Conservation (phyloP, 2,797 vertebrate species). For the Iguana delicatissima region DNA sequence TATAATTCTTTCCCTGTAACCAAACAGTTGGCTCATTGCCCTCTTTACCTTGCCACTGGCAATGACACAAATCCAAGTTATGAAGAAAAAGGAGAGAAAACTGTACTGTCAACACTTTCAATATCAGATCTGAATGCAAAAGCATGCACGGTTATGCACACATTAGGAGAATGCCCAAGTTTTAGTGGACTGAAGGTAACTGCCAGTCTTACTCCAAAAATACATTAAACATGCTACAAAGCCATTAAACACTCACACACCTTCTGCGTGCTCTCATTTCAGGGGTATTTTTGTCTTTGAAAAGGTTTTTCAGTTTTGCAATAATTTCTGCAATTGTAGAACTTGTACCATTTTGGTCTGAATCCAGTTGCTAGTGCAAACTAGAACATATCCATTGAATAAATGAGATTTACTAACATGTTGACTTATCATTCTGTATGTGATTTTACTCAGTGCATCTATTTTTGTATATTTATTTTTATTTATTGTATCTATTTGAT, state of each 20-base stretch:
- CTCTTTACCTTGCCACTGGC: slow-evolving; percentile 51
- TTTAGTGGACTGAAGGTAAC: slow-evolving; percentile 50
- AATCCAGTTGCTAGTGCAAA: no score
- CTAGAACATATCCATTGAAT: no score
- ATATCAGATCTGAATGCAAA: slow-evolving; percentile 63
- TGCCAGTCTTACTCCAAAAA: slow-evolving; percentile 3
- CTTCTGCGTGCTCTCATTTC: background rate
- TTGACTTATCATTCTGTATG: no score
- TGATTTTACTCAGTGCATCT: no score
- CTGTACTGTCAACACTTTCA: slow-evolving; percentile 55
- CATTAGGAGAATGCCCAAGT: slow-evolving; percentile 59
- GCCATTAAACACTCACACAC: background rate
- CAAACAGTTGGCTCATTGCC: slow-evolving; percentile 20
- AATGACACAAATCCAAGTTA: slow-evolving; percentile 60
- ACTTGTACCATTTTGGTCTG: background rate
- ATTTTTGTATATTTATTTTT: no score
- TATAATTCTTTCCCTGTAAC: slow-evolving; percentile 27
- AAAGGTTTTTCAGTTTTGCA: background rate
- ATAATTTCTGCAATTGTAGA: background rate
- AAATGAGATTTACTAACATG: no score
- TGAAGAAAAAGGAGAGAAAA: slow-evolving; percentile 68
- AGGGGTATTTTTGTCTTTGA: background rate
- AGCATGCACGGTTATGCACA: slow-evolving; percentile 16
- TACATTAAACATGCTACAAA: slow-evolving; percentile 16
- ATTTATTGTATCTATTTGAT: no score